phyloP scores from a whole-genome alignment of 1,140 invertebrate genomes.

The Zaprionus lachaisei region DNA sequence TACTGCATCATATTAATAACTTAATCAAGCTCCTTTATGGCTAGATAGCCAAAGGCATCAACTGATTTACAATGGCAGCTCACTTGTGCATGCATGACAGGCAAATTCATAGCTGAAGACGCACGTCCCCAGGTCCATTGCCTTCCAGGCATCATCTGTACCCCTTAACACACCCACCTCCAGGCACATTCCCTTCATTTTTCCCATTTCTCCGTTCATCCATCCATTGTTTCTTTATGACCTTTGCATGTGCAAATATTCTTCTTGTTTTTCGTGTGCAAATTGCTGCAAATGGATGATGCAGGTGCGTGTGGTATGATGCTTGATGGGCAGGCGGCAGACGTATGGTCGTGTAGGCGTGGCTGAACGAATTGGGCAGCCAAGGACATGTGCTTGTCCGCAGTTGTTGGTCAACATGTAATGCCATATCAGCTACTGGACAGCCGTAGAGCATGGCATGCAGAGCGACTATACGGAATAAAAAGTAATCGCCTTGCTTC shows the following conservation, averaged over 20 bases:
- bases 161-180: neutral
- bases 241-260: slow-evolving; percentile 39
- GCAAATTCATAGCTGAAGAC: slow-evolving; percentile 41
- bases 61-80: slow-evolving; percentile 34
- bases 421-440: slow-evolving; percentile 74
- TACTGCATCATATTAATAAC: neutral
- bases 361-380: slow-evolving; percentile 10
- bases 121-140: slow-evolving; percentile 22
- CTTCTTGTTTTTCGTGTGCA: slow-evolving; percentile 44
- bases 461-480: neutral
- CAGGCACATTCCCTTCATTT: neutral
- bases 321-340: slow-evolving; percentile 10
- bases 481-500: slow-evolving; percentile 36
- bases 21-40: neutral
- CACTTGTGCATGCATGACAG: slow-evolving; percentile 51
- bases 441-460: slow-evolving; percentile 37
- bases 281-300: slow-evolving; percentile 67
- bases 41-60: neutral
- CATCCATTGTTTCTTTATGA: slow-evolving; percentile 58
- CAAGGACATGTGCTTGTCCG: slow-evolving; percentile 60
- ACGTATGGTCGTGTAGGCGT: neutral
- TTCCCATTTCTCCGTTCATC: neutral
- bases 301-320: slow-evolving; percentile 27
- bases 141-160: neutral
- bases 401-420: slow-evolving; percentile 73